Percentiles rank a stretch among this genome's conserved stretches.
These are phyloP conservation scores for Heliconius melpomene DNA, from an alignment of 1,140 invertebrate genomes.

Conservation along the genomic window DNA sequence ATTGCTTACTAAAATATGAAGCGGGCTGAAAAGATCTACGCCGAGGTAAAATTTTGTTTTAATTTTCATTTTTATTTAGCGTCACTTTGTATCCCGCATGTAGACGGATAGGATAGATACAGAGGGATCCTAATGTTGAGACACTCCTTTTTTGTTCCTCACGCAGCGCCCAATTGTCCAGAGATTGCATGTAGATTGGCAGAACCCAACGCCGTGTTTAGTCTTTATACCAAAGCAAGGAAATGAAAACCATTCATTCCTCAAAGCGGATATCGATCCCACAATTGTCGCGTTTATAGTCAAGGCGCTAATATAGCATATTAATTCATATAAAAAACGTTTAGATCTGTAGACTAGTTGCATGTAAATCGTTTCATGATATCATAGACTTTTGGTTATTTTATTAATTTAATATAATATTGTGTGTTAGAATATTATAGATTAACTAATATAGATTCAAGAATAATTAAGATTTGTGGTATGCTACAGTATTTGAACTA, in stretches of 20 bases:
- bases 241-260: too few relatives aligned
- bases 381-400: background rate
- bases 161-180: too few relatives aligned
- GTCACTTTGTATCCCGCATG: too few relatives aligned
- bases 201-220: too few relatives aligned
- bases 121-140: too few relatives aligned
- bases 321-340: slow-evolving; percentile 28
- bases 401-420: background rate
- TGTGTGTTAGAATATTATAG: background rate
- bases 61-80: slow-evolving; percentile 23
- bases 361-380: slow-evolving; percentile 23
- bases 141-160: too few relatives aligned
- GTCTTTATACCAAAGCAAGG: too few relatives aligned
- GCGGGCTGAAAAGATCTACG: slow-evolving; percentile 76
- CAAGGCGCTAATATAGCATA: background rate
- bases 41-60: slow-evolving; percentile 63
- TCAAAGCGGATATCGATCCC: too few relatives aligned
- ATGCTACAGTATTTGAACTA: background rate
- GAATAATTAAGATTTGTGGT: background rate
- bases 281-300: too few relatives aligned
- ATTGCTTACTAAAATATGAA: slow-evolving; percentile 79
- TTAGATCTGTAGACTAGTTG: slow-evolving; percentile 35
- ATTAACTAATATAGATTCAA: background rate
- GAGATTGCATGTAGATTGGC: too few relatives aligned
- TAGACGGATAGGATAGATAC: too few relatives aligned